Conservation (phyloP, 2,113 vertebrate species). For the Orientallactaga bullata region DNA sequence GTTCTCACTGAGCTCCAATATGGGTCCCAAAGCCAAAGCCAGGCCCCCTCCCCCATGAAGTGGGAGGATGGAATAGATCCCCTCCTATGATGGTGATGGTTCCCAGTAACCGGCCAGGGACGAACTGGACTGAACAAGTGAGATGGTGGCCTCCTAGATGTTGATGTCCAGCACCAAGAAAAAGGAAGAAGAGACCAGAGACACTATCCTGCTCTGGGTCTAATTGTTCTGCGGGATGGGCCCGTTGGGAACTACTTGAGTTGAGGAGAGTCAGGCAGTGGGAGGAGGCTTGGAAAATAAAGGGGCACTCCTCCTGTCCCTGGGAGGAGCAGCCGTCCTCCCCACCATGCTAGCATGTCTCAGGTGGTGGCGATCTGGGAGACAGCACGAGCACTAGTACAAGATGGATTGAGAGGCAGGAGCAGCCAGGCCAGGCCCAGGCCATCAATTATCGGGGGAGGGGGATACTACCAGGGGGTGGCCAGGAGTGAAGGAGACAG, state of each 20-base stretch:
- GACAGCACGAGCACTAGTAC: constrained; percentile 58
- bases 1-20: background rate
- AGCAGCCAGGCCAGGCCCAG: constrained; percentile 59
- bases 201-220: background rate
- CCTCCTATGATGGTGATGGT: background rate
- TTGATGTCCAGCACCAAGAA: background rate
- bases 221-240: background rate
- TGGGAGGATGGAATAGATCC: background rate
- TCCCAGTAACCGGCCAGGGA: background rate
- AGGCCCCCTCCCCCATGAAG: background rate
- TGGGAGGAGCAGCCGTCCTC: background rate
- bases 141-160: background rate
- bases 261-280: background rate
- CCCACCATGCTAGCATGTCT: constrained; percentile 32
- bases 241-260: background rate
- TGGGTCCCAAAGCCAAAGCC: background rate
- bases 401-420: constrained; percentile 80
- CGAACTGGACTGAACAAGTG: background rate
- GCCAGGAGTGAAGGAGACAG: constrained; percentile 37
- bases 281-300: background rate
- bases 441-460: constrained; percentile 82
- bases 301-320: background rate
- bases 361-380: constrained; percentile 71
- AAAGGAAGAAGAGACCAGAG: background rate
- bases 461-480: constrained; percentile 5